These are phyloP conservation scores for Choristoneura rosaceana DNA, from an alignment of 2,888 invertebrate genomes.

Conservation along the genomic window DNA sequence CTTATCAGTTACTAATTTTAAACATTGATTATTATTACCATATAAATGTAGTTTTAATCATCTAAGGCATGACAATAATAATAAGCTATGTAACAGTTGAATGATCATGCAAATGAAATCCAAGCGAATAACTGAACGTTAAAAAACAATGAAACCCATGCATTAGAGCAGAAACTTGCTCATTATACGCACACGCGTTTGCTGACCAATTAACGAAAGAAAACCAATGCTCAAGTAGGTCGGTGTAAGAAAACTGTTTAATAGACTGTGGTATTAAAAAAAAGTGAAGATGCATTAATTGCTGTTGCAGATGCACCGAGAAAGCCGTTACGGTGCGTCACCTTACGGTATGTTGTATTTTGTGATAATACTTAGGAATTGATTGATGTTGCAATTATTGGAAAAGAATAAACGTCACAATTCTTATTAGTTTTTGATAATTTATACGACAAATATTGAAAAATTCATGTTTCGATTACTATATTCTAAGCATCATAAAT, in stretches of 20 bases:
- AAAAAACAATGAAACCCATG: constrained; percentile 44
- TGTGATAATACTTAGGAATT: constrained; percentile 46
- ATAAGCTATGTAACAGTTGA: constrained; percentile 1
- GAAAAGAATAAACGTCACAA: not conserved
- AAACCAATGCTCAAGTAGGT: constrained; percentile 60
- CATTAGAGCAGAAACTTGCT: constrained; percentile 42
- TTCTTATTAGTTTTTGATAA: too few species aligned
- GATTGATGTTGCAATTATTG: constrained; percentile 18
- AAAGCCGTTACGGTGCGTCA: constrained; percentile 79
- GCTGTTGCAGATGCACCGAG: constrained; percentile 72
- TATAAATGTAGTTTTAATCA: not conserved
- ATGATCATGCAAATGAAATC: not conserved
- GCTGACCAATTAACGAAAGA: constrained; percentile 65
- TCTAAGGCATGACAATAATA: not conserved
- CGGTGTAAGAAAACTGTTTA: constrained; percentile 69
- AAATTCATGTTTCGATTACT: too few species aligned
- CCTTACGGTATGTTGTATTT: constrained; percentile 60
- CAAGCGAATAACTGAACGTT: not conserved
- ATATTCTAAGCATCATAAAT: too few species aligned
- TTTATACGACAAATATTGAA: too few species aligned
- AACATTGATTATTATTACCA: not conserved
- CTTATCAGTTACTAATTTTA: not conserved
- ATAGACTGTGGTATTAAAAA: constrained; percentile 76
- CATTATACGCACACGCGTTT: constrained; percentile 47
- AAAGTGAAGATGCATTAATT: constrained; percentile 80